Base-by-base conservation (phyloP, 1,140 invertebrate species). In the Drosophila takahashii region DNA sequence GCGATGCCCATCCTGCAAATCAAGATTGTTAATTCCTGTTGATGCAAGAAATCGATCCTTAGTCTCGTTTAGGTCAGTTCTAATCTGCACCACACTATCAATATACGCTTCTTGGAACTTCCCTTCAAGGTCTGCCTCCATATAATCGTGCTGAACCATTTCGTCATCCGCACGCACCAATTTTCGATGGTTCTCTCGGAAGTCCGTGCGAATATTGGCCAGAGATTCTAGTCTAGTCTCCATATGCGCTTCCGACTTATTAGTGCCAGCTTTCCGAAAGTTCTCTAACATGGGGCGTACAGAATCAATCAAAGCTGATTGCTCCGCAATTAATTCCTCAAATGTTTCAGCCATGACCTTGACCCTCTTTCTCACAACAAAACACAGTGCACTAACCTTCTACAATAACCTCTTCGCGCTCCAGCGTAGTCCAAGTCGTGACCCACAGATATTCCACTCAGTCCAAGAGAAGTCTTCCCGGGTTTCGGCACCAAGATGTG, bases 331-430 rank as follows among this genome's bases (percentile, higher is more conserved):
- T 4, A 44, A 44, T 44, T 44, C 36, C 36, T 42, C 41, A 42
- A 42, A 18, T 18, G 41, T 44, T 8, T 44, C 41, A 16, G 41
- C 41, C 16, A 44, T 18, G 16, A 10, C 15, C 9, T 36, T 42
- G 41, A 44, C 10, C 41, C 41, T 44, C 9, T 11, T 44, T 18
- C 41, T 5, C 41, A 44, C 41, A 44, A 44, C 41, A 44, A 44
- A 44, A 44, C 4, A 15, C 15, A 44, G 16, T 44, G 41, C 16
- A 18, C 9, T 44, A 44, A 44, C 41, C 16, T 42, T 42, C 15
- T 15, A 16, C 15, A 42, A 42, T 42, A 42, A 16, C 41, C 41
- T 42, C n/a, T 15, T 18, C 41, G 41, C 41, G 15, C 41, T 16
- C 41, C 15, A 42, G 15, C n/a, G 15, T 42, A 42, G 41, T 42